Conservation (phyloP, 2,888 invertebrate genomes). For the Epiblema foenella region DNA sequence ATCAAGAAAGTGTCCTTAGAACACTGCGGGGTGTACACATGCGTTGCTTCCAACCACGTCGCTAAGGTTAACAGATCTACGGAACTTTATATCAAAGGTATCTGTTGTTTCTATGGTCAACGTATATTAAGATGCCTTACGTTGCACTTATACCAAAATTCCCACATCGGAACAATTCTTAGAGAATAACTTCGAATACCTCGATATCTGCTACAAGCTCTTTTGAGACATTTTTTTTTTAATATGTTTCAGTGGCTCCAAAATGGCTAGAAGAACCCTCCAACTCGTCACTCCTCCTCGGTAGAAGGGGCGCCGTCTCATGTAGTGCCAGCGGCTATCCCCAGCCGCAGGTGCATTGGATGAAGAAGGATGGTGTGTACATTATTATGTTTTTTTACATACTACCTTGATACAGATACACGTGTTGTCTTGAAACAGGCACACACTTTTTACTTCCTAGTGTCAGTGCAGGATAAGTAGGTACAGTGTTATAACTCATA, state of each 20-base stretch:
- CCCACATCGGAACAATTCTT: background rate
- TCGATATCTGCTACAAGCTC: background rate
- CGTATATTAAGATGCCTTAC: too few species aligned
- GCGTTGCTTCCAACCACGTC: conserved; percentile 89
- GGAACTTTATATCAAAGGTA: conserved; percentile 89
- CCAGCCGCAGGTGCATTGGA: conserved; percentile 90
- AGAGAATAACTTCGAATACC: background rate
- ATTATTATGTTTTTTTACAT: too few species aligned
- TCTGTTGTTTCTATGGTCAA: background rate
- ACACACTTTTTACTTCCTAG: too few species aligned
- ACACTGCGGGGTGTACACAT: conserved; percentile 90
- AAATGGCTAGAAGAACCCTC: conserved; percentile 90
- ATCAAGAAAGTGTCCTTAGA: conserved; percentile 89
- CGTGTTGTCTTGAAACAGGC: too few species aligned
- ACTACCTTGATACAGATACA: too few species aligned
- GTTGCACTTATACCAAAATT: background rate
- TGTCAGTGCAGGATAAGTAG: too few species aligned
- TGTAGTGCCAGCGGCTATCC: conserved; percentile 93
- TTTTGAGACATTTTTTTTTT: background rate
- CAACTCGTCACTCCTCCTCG: conserved; percentile 89
- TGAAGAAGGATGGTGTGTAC: conserved; percentile 88
- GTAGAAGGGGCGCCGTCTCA: conserved; percentile 88
- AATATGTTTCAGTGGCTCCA: conserved; percentile 87
- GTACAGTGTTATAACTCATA: too few species aligned
- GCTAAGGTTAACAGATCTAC: conserved; percentile 89